Conservation (phyloP, 1,140 invertebrate species). For the Schlechtendalia chinensis region DNA sequence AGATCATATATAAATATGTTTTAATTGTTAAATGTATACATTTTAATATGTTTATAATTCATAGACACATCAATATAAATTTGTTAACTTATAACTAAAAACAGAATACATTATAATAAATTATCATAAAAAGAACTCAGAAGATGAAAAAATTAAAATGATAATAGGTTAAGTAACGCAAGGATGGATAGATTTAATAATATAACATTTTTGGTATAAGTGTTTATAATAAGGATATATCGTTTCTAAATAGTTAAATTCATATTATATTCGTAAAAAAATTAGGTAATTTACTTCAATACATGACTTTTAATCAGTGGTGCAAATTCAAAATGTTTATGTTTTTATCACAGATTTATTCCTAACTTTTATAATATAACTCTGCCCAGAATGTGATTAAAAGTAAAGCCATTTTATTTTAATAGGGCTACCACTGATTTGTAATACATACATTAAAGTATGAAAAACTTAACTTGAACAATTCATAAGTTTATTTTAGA, state of each 20-base stretch:
- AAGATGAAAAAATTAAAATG: not conserved
- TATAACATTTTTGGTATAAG: not conserved
- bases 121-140: not conserved
- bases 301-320: too few species aligned
- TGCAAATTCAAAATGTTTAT: too few species aligned
- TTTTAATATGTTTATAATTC: not conserved
- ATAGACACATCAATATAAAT: not conserved
- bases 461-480: too few species aligned
- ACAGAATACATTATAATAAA: not conserved
- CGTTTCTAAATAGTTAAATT: not conserved
- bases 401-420: too few species aligned
- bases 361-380: too few species aligned
- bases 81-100: not conserved
- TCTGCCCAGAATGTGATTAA: too few species aligned
- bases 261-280: not conserved
- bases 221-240: not conserved
- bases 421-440: too few species aligned
- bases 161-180: conserved; percentile 8
- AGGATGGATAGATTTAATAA: conserved; percentile 26
- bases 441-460: too few species aligned
- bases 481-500: too few species aligned
- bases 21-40: too few species aligned
- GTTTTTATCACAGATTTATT: too few species aligned
- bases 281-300: not conserved
- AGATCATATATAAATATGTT: too few species aligned